Evolutionary conservation across 1,140 invertebrate genomes (phyloP), one percentile per base, ranked within the genome.

Genomic region (Hesperophylax magnus): DNA sequence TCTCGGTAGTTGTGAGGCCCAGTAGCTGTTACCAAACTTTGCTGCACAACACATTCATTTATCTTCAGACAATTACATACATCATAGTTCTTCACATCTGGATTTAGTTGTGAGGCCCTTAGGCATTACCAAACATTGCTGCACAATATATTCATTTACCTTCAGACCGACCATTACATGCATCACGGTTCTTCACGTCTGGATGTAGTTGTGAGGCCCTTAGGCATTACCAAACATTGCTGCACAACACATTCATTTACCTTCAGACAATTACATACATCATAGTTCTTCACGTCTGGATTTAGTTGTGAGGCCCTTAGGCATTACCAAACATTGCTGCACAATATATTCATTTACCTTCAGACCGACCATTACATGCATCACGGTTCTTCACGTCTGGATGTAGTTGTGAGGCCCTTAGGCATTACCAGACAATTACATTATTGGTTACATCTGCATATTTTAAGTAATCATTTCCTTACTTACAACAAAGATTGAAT

Each of bases 401-500:
- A 15, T 56, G 54, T 56, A 56, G 20, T 56, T 39, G n/a, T n/a
- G n/a, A n/a, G n/a, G n/a, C n/a, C n/a, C n/a, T n/a, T n/a, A n/a
- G n/a, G n/a, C n/a, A n/a, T 60, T 47, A 47, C 75, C n/a, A 77
- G 54, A 52, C 17, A 67, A 67, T 77, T 34, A n/a, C 22, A 71
- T 79, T 79, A 79, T 79, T 14, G 67, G 17, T 79, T 67, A 63
- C 60, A 39, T 56, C 53, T 34, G 63, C 77, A 79, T 78, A 67
- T 34, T 79, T 63, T 54, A 79, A 79, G 47, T 80, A 83, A 56
- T 80, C 78, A 80, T 81, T 84, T 81, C 78, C 80, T 84, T 84
- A 77, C 80, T 84, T 84, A 76, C 78, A 81, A 81, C 80, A 84
- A 84, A 84, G 82, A 84, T 84, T 84, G 82, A 84, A 84, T 80